These are phyloP conservation scores for Cataglyphis albicans DNA, from an alignment of 2,888 invertebrate species.

Conservation along the genomic window DNA sequence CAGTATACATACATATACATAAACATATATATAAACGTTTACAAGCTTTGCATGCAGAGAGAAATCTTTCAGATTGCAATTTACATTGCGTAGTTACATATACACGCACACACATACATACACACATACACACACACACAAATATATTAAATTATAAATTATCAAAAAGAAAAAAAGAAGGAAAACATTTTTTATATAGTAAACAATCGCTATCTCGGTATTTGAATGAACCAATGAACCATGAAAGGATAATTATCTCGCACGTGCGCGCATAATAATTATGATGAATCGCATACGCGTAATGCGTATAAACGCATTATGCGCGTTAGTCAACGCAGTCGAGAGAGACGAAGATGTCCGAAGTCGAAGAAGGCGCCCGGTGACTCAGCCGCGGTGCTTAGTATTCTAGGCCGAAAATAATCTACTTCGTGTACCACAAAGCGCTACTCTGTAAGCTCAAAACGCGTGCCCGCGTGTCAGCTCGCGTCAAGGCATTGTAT, in stretches of 20 bases:
- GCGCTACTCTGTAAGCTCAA: slow-evolving; percentile 60
- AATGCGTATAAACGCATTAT: slow-evolving; percentile 24
- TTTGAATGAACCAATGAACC: no score
- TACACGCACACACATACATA: neutral
- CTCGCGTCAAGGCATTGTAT: slow-evolving; percentile 27
- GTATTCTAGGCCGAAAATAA: slow-evolving; percentile 59
- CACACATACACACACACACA: neutral
- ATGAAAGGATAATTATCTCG: neutral
- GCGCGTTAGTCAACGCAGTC: neutral
- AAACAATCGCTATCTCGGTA: neutral
- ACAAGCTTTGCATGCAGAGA: neutral
- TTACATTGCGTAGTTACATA: neutral
- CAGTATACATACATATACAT: neutral
- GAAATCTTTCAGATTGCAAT: neutral
- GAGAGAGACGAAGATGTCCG: slow-evolving; percentile 34
- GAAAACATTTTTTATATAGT: neutral
- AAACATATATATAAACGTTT: neutral
- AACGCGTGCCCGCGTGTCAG: slow-evolving; percentile 24
- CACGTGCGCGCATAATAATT: neutral
- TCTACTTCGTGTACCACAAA: slow-evolving; percentile 65
- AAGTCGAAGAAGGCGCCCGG: slow-evolving; percentile 46
- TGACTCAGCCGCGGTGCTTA: slow-evolving; percentile 58
- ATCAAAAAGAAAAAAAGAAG: neutral
- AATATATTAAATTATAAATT: neutral
- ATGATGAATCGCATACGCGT: neutral